A percentile compares a stretch with the other conserved stretches of the same genome.
phyloP scores from a whole-genome alignment of 2,797 vertebrate species.

The Clangula hyemalis region DNA sequence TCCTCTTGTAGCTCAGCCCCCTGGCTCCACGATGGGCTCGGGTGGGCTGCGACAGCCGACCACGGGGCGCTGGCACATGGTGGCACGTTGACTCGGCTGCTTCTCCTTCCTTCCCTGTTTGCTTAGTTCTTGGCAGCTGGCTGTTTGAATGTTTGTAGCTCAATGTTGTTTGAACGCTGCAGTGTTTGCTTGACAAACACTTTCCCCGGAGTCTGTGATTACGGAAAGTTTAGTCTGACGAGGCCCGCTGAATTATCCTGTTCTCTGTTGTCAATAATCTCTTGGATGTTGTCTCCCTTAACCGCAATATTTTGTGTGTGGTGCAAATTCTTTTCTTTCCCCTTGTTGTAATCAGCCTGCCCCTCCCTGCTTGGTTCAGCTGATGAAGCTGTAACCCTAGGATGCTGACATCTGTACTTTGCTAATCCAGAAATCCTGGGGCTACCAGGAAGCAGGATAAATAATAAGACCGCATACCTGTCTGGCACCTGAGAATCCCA shows the following conservation, averaged over 20 bases:
- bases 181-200: conserved; percentile 55
- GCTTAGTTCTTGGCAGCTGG: conserved; percentile 33
- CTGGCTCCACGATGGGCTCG: not conserved
- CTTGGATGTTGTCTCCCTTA: conserved; percentile 22
- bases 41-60: not conserved
- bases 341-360: conserved; percentile 7
- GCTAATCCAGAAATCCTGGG: conserved; percentile 47
- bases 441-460: conserved; percentile 33
- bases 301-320: conserved; percentile 51
- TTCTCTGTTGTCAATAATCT: conserved; percentile 37
- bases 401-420: conserved; percentile 42
- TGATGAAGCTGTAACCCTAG: not conserved
- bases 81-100: not conserved
- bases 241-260: conserved; percentile 27
- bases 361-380: conserved; percentile 9
- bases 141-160: conserved; percentile 2
- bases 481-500: conserved; percentile 19
- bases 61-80: not conserved
- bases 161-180: too few species aligned
- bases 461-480: conserved; percentile 26
- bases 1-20: not conserved
- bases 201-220: conserved; percentile 53
- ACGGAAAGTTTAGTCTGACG: conserved; percentile 54
- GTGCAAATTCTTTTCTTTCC: conserved; percentile 9
- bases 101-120: conserved; percentile 39